phyloP scores from a whole-genome alignment of 2,888 invertebrate genomes.

The Hermaeophaga mercurialis region DNA sequence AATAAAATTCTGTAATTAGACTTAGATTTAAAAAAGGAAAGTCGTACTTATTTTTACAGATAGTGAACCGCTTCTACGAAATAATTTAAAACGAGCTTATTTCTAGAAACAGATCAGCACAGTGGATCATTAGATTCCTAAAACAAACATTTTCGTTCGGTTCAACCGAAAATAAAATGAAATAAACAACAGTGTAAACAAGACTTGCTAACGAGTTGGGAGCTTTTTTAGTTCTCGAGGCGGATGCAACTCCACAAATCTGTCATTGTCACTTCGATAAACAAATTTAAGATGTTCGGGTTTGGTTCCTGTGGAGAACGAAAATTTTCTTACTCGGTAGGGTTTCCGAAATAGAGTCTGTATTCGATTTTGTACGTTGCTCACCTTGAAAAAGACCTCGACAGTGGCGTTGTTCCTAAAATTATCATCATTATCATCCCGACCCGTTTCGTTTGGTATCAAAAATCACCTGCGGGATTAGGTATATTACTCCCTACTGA shows the following conservation, averaged over 20 bases:
- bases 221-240: not conserved
- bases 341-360: conserved; percentile 32
- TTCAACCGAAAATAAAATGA: conserved; percentile 26
- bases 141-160: conserved; percentile 23
- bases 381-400: conserved; percentile 14
- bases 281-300: conserved; percentile 37
- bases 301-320: conserved; percentile 38
- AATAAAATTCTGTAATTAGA: too few relatives aligned
- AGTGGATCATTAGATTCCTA: conserved; percentile 23
- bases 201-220: conserved; percentile 28
- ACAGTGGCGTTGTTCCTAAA: not conserved
- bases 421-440: too few relatives aligned
- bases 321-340: conserved; percentile 39
- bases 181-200: conserved; percentile 28
- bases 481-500: too few relatives aligned
- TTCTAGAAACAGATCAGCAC: conserved; percentile 19
- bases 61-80: not conserved
- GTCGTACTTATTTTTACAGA: too few relatives aligned
- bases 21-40: too few relatives aligned
- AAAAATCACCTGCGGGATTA: too few relatives aligned
- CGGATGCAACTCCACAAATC: conserved; percentile 36
- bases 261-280: conserved; percentile 45
- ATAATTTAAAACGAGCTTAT: conserved; percentile 6
- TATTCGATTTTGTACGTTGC: not conserved
- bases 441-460: too few relatives aligned